Evolutionary conservation across 2,888 invertebrate species (phyloP), one percentile per base, ranked within the genome.

Genomic region (Cheilosia pagana): DNA sequence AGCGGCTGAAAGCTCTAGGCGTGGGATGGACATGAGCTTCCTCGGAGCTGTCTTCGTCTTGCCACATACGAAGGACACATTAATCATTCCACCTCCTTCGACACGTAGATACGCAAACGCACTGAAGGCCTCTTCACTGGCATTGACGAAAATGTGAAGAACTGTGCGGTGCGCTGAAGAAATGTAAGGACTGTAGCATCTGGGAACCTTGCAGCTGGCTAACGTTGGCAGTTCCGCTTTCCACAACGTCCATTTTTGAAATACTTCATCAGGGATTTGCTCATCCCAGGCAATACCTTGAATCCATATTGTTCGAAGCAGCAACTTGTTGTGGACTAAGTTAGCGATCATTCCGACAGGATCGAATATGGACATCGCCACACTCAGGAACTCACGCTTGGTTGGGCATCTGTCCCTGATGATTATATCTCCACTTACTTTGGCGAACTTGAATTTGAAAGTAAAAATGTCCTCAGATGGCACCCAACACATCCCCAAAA

Each of bases 101-200:
- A 52, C 23, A 25, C 52, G 19, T 10, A 55, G 31, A 19, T 35
- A 55, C 12, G 31, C 16, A 8, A 45, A 16, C 16, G 19, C 45
- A 8, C 45, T 45, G 8, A 19, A 45, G 21, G 39, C 39, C 8
- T 53, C 31, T 31, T 53, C 62, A 45, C 43, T 62, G 25, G 16
- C 39, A 62, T 62, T n/a, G 23, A 48, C 63, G 19, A 63, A 63
- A 12, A n/a, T 63, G 21, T 45, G 48, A 14, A 63, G 12, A 10
- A 16, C 3, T 48, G 14, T 48, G 28, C 31, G 62, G 19, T 48
- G 41, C 2, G 60, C 41, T 16, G 7, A 3, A 2, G 45, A 45
- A 2, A 45, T n/a, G 16, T 19, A 45, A 1, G n/a, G 16, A 45
- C 7, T 7, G 7, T 45, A 16, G 16, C 19, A 45, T 8, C 45